A percentile compares a stretch with the other conserved stretches of the same genome.
Evolutionary conservation across 2,113 vertebrate genomes (phyloP).

Genomic region (Martes martes): DNA sequence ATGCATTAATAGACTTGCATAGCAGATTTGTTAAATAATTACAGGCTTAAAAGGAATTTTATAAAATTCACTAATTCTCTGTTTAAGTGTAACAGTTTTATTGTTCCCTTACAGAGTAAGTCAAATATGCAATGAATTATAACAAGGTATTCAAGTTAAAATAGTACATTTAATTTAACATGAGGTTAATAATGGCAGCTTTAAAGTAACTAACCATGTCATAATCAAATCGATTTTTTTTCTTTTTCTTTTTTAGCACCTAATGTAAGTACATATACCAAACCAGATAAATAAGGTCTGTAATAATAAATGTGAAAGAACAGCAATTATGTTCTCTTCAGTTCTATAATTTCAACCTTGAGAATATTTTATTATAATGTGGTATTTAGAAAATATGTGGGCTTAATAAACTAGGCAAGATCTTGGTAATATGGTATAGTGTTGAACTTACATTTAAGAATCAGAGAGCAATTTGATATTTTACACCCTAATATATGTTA

Average conservation of each 20-base stretch:
- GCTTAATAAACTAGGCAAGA: not conserved
- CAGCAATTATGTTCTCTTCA: not conserved
- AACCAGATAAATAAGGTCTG: not conserved
- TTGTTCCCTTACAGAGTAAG: not conserved
- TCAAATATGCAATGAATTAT: not conserved
- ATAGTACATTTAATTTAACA: not conserved
- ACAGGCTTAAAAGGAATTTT: not conserved
- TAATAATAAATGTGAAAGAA: not conserved
- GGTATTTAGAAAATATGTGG: not conserved
- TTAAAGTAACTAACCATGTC: not conserved
- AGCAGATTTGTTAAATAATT: not conserved
- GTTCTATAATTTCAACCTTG: not conserved
- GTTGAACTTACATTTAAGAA: not conserved
- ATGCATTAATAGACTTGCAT: not conserved
- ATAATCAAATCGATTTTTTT: not conserved
- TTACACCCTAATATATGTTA: not conserved
- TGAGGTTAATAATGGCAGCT: not conserved
- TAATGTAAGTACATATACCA: not conserved
- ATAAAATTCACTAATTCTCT: not conserved
- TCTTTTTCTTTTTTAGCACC: not conserved
- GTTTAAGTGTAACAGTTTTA: not conserved
- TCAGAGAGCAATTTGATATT: not conserved
- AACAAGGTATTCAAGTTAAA: not conserved
- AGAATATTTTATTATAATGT: conserved; percentile 8
- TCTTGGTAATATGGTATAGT: not conserved